These are phyloP conservation scores for Palythoa heliodiscus DNA, from an alignment of 92 coral and sea anemone genomes.

Conservation along the genomic window DNA sequence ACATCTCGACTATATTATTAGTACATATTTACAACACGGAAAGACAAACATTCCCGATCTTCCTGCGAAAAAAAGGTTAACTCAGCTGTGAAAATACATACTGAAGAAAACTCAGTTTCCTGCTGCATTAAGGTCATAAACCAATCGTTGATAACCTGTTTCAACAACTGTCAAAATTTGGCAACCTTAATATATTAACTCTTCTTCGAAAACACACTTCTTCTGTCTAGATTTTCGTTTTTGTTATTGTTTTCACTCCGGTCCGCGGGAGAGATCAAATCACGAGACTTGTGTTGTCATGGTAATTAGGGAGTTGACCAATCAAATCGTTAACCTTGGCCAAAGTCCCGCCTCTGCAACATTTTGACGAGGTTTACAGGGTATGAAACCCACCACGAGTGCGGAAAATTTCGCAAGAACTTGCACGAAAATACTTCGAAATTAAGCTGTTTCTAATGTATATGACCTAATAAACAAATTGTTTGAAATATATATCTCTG, in stretches of 20 bases:
- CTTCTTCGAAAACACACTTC: conserved; percentile 40
- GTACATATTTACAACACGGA: neutral
- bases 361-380: conserved; percentile 56
- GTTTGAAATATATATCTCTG: neutral
- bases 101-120: conserved; percentile 75
- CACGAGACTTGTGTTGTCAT: conserved; percentile 97
- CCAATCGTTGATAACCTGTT: conserved; percentile 35
- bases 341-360: conserved; percentile 60
- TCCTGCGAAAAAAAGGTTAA: conserved; percentile 2
- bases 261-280: conserved; percentile 74
- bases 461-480: neutral
- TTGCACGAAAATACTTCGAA: conserved; percentile 10
- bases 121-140: conserved; percentile 72
- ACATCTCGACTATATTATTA: neutral
- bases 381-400: conserved; percentile 45
- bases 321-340: conserved; percentile 90
- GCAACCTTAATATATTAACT: neutral
- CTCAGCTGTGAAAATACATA: conserved; percentile 55
- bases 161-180: conserved; percentile 35
- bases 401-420: conserved; percentile 52
- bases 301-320: conserved; percentile 63
- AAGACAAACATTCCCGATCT: conserved; percentile 31
- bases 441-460: neutral
- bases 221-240: conserved; percentile 70
- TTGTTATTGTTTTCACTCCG: conserved; percentile 99